A percentile compares a stretch with the other conserved stretches of the same genome.
These are phyloP conservation scores for Crossoptilon crossoptilon DNA, from an alignment of 2,797 vertebrate species.

Conservation along the genomic window DNA sequence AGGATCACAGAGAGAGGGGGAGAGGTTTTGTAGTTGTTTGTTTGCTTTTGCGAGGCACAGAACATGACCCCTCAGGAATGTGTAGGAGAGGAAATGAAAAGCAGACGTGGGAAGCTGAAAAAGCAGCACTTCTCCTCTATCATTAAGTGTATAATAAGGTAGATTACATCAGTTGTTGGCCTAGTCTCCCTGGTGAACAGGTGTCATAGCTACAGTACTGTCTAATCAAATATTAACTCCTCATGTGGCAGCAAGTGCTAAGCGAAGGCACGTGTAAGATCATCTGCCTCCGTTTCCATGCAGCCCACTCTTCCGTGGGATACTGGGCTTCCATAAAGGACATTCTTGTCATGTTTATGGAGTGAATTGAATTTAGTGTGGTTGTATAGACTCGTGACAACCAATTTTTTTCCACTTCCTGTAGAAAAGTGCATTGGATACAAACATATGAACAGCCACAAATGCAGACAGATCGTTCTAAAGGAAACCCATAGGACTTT, in stretches of 20 bases:
- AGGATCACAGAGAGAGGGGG: neutral
- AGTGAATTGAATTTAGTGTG: conserved; percentile 21
- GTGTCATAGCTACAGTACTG: conserved; percentile 69
- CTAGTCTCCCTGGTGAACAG: conserved; percentile 72
- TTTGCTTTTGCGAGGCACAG: conserved; percentile 63
- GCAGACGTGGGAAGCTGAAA: conserved; percentile 73
- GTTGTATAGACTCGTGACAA: neutral
- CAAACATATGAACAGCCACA: neutral
- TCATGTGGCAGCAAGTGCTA: conserved; percentile 52
- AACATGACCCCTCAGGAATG: conserved; percentile 71
- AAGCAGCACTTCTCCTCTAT: conserved; percentile 66
- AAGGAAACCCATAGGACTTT: neutral
- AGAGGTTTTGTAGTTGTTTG: conserved; percentile 38
- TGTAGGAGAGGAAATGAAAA: conserved; percentile 76
- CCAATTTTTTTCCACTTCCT: neutral
- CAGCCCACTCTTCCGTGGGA: neutral
- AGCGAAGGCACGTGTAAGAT: conserved; percentile 29
- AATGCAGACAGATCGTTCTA: neutral
- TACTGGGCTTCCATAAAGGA: conserved; percentile 23
- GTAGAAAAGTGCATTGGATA: neutral
- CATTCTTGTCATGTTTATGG: conserved; percentile 31
- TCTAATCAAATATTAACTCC: conserved; percentile 75
- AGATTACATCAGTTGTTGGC: conserved; percentile 73
- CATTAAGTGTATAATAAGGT: conserved; percentile 72
- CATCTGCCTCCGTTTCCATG: neutral